Percentiles rank a stretch among this genome's conserved stretches.
Evolutionary conservation across 92 coral and sea anemone genomes (phyloP).

Genomic region (Palythoa caribaeorum): DNA sequence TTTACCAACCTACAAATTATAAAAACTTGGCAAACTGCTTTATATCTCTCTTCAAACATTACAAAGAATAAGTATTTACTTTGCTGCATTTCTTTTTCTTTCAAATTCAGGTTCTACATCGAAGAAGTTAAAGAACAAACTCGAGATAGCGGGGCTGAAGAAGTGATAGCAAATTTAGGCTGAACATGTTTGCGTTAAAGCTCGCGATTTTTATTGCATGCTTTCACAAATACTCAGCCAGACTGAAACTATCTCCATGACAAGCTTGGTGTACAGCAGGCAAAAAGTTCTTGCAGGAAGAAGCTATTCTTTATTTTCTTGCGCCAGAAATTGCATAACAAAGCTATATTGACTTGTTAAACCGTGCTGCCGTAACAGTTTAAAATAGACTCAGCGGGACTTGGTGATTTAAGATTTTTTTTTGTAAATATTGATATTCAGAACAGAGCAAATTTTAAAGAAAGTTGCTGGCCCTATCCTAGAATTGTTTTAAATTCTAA

Average conservation of each 20-base stretch:
- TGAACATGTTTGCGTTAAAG: background rate
- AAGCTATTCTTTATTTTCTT: background rate
- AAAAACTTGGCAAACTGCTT: background rate
- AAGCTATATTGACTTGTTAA: background rate
- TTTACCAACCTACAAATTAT: background rate
- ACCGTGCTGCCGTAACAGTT: background rate
- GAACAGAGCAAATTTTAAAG: background rate
- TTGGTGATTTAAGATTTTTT: background rate
- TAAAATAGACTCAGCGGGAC: background rate
- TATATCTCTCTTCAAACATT: background rate
- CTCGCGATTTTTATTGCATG: background rate
- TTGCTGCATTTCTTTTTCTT: background rate
- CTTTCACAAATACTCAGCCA: background rate
- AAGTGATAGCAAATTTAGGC: background rate
- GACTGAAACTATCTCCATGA: background rate
- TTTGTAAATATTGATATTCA: background rate
- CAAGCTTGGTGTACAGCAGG: background rate
- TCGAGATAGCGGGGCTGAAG: slow-evolving; percentile 9
- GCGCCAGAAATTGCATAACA: background rate
- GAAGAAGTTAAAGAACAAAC: slow-evolving; percentile 17
- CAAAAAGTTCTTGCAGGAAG: background rate
- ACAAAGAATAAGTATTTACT: background rate
- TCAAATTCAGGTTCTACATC: slow-evolving; percentile 3
- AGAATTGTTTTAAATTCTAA: background rate
- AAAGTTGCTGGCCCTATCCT: background rate